Conservation (phyloP, 2,888 invertebrate genomes). For the Ochropacha duplaris region DNA sequence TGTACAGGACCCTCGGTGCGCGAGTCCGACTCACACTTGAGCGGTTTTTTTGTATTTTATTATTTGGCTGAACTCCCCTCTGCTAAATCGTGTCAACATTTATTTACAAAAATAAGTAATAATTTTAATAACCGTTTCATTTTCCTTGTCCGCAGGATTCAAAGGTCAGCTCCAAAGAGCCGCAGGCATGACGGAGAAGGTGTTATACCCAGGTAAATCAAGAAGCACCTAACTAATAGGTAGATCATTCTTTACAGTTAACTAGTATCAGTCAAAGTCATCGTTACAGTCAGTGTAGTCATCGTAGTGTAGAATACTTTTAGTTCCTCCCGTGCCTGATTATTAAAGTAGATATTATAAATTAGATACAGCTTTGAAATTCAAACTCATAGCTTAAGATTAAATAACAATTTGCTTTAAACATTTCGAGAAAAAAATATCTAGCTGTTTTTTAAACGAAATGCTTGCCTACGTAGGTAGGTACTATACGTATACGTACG, state of each 20-base stretch:
- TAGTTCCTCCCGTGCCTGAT: background rate
- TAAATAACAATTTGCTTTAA: background rate
- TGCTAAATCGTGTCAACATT: background rate
- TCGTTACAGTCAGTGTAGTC: background rate
- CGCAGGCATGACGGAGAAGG: conserved; percentile 91
- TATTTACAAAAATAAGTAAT: conserved; percentile 6
- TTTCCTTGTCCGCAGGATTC: conserved; percentile 75
- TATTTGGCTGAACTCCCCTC: no score
- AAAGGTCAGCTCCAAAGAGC: conserved; percentile 82
- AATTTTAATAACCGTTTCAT: conserved; percentile 1
- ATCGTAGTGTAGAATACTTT: background rate
- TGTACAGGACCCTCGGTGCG: no score
- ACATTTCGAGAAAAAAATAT: background rate
- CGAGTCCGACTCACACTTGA: no score
- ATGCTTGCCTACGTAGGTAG: background rate
- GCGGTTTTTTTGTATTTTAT: no score
- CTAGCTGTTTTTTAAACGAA: background rate
- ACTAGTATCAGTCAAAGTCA: background rate
- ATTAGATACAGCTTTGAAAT: background rate
- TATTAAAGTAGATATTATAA: background rate
- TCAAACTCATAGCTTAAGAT: background rate
- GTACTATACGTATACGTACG: background rate
- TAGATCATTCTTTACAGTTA: background rate
- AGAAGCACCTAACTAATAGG: background rate
- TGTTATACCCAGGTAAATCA: conserved; percentile 89